Conservation (phyloP, 2,797 vertebrate species). For the Cyclopterus lumpus region DNA sequence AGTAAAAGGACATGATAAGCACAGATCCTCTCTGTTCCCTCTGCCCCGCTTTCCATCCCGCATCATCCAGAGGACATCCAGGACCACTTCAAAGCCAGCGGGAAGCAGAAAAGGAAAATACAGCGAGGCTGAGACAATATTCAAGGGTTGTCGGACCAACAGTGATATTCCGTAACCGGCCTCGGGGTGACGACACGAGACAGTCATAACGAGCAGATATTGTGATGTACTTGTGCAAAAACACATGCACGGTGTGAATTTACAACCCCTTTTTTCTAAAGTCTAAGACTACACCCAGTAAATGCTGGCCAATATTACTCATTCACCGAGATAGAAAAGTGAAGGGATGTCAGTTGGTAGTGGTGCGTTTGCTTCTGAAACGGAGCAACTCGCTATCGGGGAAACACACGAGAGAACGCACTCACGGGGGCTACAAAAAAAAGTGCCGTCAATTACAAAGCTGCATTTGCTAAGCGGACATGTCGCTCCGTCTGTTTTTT, state of each 20-base stretch:
- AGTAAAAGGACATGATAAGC: conserved; percentile 70
- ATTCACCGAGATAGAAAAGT: neutral
- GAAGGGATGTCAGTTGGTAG: neutral
- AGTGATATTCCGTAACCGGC: conserved; percentile 21
- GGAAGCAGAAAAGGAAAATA: conserved; percentile 32
- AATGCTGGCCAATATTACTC: neutral
- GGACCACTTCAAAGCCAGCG: conserved; percentile 57
- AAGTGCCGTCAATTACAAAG: conserved; percentile 42
- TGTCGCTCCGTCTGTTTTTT: conserved; percentile 25
- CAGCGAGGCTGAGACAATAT: conserved; percentile 12
- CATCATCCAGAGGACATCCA: conserved; percentile 47
- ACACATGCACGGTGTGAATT: neutral
- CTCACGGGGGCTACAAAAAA: neutral
- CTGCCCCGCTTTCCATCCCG: conserved; percentile 31
- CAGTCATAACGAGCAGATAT: conserved; percentile 14
- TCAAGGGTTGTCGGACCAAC: conserved; percentile 13
- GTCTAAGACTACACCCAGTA: neutral
- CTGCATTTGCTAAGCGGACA: conserved; percentile 39
- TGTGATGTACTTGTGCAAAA: conserved; percentile 5
- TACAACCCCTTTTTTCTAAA: neutral
- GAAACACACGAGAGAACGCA: neutral
- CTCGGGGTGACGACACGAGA: conserved; percentile 10
- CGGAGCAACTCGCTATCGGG: neutral
- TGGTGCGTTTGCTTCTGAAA: conserved; percentile 1
- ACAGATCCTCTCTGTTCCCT: conserved; percentile 55